These are phyloP conservation scores for Cecropterus lyciades DNA, from an alignment of 1,140 invertebrate species.

Conservation along the genomic window DNA sequence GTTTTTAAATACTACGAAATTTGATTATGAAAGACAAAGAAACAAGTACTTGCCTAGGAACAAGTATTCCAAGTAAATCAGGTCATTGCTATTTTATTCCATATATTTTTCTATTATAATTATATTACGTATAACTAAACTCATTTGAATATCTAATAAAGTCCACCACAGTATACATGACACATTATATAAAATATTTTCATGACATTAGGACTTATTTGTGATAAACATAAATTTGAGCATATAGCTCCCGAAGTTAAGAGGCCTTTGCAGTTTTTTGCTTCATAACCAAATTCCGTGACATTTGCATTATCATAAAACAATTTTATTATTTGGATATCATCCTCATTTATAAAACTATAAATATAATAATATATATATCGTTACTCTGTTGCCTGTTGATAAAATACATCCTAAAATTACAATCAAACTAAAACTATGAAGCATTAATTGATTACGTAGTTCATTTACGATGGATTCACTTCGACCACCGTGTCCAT, in stretches of 20 bases:
- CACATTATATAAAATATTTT: no score
- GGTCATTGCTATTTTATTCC: no score
- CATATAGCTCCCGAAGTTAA: no score
- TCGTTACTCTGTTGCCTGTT: slow-evolving; percentile 13
- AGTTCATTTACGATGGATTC: slow-evolving; percentile 64
- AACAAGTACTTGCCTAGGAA: no score
- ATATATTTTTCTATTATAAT: no score
- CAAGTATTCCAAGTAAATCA: no score
- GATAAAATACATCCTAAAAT: slow-evolving; percentile 11
- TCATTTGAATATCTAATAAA: no score
- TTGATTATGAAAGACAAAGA: not conserved
- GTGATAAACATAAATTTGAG: no score
- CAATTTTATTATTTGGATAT: slow-evolving; percentile 12
- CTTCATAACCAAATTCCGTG: slow-evolving; percentile 11
- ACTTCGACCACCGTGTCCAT: slow-evolving; percentile 79
- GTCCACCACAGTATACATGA: no score
- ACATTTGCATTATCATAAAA: not conserved
- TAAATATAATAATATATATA: slow-evolving; percentile 1
- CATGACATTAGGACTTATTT: no score
- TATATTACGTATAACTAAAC: no score
- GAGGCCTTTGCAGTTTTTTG: no score
- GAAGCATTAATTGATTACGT: slow-evolving; percentile 1
- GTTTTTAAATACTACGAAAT: not conserved
- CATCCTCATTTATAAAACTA: slow-evolving; percentile 10
- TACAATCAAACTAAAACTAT: slow-evolving; percentile 14